Percentiles rank a stretch among this genome's conserved stretches.
phyloP scores from a whole-genome alignment of 1,140 invertebrate species.

The Parapsyche elsis region DNA sequence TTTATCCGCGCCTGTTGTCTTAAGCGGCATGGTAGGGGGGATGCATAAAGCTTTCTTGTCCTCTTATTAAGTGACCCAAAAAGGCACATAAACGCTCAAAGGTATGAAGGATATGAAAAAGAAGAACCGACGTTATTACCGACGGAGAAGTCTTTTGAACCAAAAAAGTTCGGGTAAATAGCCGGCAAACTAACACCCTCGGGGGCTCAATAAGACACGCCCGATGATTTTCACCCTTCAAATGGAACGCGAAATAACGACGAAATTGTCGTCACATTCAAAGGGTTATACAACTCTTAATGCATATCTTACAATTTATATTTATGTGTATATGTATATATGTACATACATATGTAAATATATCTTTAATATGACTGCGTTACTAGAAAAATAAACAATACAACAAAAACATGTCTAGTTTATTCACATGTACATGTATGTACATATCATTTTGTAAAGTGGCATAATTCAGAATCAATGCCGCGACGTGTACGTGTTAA shows the following conservation, averaged over 20 bases:
- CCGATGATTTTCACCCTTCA: constrained; percentile 40
- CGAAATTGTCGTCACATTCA: background rate
- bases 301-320: background rate
- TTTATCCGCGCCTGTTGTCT: constrained; percentile 52
- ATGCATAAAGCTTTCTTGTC: constrained; percentile 53
- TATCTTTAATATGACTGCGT: too few species aligned
- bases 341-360: too few species aligned
- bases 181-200: constrained; percentile 44
- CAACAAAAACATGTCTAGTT: too few species aligned
- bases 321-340: background rate
- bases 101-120: constrained; percentile 54
- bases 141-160: constrained; percentile 8
- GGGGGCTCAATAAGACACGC: constrained; percentile 49
- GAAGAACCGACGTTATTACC: constrained; percentile 35
- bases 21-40: constrained; percentile 20
- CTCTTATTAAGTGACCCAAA: constrained; percentile 55
- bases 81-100: constrained; percentile 52
- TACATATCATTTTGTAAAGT: too few species aligned
- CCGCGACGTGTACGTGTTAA: too few species aligned
- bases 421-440: too few species aligned
- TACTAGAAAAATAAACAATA: too few species aligned
- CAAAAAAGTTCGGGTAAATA: constrained; percentile 32
- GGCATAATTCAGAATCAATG: too few species aligned
- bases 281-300: background rate
- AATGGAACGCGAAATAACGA: background rate